Evolutionary conservation across 2,797 vertebrate species (phyloP), one percentile per base, ranked within the genome.

Genomic region (Danio tinwini): DNA sequence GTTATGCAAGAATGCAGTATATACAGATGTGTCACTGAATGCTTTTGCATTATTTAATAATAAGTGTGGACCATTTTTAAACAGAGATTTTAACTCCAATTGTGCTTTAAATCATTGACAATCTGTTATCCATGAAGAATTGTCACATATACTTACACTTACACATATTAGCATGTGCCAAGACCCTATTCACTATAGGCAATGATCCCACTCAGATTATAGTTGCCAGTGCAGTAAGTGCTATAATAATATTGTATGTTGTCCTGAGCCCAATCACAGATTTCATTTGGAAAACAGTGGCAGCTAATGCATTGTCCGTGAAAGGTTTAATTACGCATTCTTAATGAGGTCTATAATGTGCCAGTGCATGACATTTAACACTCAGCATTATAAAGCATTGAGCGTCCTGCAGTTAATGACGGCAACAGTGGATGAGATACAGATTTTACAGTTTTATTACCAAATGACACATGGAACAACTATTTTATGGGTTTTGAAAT

Each of bases 1-100:
- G 29, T 29, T 29, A 1, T 49, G 12, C 21, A 37, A 12, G 39
- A 63, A 63, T 63, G 37, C 39, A 63, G 62, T 17, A 39, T 39
- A 68, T 52, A 7, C 21, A 69, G 47, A 69, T 39, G 21, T 68
- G 16, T 5, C 47, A n/a, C 8, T 6, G 14, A 37, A 10, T 39
- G 47, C 5, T 68, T 37, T 68, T 68, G 9, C 21, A n/a, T 10
- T n/a, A 37, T 68, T 68, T 68, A n/a, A 37, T 39, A 52, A 52
- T 4, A 0, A n/a, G n/a, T 50, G 2, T 68, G 0, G 7, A 47
- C 11, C 17, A 29, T 47, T 17, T 65, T 47, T 47, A 65, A 65
- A 65, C 6, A 45, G 11, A 63, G 16, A 17, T 44, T 64, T 64
- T 5, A n/a, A 19, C n/a, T 21, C 44, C 17, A 65, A 65, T 21